Percentiles rank a stretch among this genome's conserved stretches.
Conservation (phyloP, 1,140 invertebrate genomes). For the Rhizoglyphus robini region DNA sequence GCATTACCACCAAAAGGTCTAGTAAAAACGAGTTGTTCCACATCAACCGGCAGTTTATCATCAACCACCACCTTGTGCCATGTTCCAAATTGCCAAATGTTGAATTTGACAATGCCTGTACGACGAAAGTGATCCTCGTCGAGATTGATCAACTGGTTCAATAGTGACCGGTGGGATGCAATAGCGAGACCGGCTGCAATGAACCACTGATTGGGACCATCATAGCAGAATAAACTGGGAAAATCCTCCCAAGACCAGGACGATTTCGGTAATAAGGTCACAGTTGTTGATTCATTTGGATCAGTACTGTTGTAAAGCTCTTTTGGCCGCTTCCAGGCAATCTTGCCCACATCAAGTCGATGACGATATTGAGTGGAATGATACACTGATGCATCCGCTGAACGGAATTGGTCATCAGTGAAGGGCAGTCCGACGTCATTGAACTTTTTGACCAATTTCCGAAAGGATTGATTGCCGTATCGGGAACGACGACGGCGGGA, state of each 20-base stretch:
- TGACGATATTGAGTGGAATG: not conserved
- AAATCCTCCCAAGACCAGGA: not conserved
- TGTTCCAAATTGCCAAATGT: slow-evolving; percentile 12
- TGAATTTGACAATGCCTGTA: slow-evolving; percentile 17
- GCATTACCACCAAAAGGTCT: not conserved
- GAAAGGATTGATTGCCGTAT: slow-evolving; percentile 16
- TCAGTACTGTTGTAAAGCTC: not conserved
- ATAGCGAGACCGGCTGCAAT: slow-evolving; percentile 15
- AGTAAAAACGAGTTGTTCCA: slow-evolving; percentile 12
- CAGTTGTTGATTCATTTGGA: not conserved
- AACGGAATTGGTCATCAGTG: slow-evolving; percentile 10
- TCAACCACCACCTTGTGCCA: slow-evolving; percentile 20
- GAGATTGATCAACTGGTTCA: not conserved
- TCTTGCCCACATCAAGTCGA: slow-evolving; percentile 10
- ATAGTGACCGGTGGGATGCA: not conserved
- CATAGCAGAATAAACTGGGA: not conserved
- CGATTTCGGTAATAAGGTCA: not conserved
- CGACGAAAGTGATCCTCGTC: slow-evolving; percentile 14
- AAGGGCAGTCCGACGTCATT: slow-evolving; percentile 18
- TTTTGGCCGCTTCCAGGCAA: slow-evolving; percentile 19
- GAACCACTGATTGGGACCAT: slow-evolving; percentile 21
- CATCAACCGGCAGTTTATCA: slow-evolving; percentile 17
- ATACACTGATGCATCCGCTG: slow-evolving; percentile 9
- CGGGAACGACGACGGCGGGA: not conserved
- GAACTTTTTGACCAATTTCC: not conserved